Base-by-base conservation (phyloP, 1,140 invertebrate genomes). In the Antheraea mylitta region DNA sequence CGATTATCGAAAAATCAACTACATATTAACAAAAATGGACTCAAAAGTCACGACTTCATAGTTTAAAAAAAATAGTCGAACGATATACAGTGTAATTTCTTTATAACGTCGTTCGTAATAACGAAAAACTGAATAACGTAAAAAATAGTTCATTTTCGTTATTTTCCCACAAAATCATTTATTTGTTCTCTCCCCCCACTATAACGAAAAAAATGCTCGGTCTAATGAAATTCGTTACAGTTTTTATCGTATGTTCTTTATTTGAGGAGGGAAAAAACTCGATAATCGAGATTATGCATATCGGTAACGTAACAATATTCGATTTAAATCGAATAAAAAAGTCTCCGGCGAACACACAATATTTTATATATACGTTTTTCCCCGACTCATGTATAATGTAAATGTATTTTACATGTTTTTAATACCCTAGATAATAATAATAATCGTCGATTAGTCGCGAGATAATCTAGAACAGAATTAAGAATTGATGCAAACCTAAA, bases 351-450 rank as follows among this genome's bases (percentile, higher is more conserved):
- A 64, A 71, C 59, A 38, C 18, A 61, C n/a, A n/a, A n/a, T n/a
- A 68, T n/a, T 73, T 79, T 76, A 77, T 81, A 77, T 81, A 73
- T 79, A 77, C 75, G 75, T 75, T 59, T 79, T 81, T 71, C 66
- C 63, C 42, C 64, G 37, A 42, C 62, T 16, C 45, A 16, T 53
- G 13, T 53, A 53, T 5, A 53, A 53, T 53, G 13, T 53, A 16
- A 53, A 72, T 68, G 67, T 68, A 66, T 75, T 70, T 68, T 69
- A 75, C 67, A 72, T 74, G 62, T 69, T 78, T 53, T 53, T 16
- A 53, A 53, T 53, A 53, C 4, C 45, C 16, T 53, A 53, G 45
- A 53, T 53, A 53, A 53, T 53, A 53, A 53, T 53, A 53, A 16
- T 53, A 6, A 53, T 53, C 45, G 10, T 53, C 16, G 16, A 16